phyloP scores from a whole-genome alignment of 2,888 invertebrate genomes.

The Crepidodera aurea region DNA sequence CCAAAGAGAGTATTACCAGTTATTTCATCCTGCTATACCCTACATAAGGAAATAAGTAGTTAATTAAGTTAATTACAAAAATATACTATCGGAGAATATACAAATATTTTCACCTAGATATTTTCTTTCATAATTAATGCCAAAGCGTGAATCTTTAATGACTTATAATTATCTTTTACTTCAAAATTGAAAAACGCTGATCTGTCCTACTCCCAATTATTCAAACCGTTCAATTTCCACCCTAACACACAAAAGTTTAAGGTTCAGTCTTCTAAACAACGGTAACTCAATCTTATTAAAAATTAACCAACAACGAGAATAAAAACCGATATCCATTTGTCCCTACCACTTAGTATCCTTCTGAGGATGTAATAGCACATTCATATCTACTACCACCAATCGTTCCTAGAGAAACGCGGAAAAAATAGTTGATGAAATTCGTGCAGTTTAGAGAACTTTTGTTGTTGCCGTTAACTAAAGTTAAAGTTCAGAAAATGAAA shows the following conservation, averaged over 20 bases:
- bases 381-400: background rate
- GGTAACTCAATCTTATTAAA: constrained; percentile 28
- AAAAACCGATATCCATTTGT: constrained; percentile 36
- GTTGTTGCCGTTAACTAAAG: constrained; percentile 31
- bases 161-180: too few species aligned
- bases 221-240: background rate
- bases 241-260: background rate
- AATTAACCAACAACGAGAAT: constrained; percentile 31
- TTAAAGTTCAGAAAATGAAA: constrained; percentile 37
- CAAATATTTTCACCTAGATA: too few species aligned
- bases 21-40: too few species aligned
- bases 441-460: constrained; percentile 35
- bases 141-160: too few species aligned
- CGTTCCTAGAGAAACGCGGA: background rate
- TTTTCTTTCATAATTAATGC: too few species aligned
- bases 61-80: too few species aligned
- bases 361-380: constrained; percentile 28
- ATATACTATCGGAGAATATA: too few species aligned
- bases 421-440: constrained; percentile 41
- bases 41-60: too few species aligned
- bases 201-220: background rate
- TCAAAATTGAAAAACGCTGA: constrained; percentile 1
- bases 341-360: constrained; percentile 22
- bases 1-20: too few species aligned
- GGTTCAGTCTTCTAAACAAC: constrained; percentile 5